These are phyloP conservation scores for Sinhomidia bicolor DNA, from an alignment of 2,888 invertebrate genomes.

Conservation along the genomic window DNA sequence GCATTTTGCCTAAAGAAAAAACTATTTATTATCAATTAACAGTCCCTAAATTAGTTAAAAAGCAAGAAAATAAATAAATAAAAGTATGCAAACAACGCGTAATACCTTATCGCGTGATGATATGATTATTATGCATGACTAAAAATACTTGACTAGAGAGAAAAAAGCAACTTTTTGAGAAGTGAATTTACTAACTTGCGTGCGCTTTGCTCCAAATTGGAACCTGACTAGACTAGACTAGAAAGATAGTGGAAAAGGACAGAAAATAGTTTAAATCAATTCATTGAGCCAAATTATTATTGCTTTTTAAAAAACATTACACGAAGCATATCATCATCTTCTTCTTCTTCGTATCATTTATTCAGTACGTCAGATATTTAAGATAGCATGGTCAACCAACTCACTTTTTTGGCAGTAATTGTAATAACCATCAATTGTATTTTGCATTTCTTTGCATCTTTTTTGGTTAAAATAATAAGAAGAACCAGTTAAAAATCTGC, in stretches of 20 bases:
- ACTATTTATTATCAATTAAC: not conserved
- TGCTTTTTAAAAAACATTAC: not conserved
- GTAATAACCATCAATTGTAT: not conserved
- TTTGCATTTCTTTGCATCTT: not conserved
- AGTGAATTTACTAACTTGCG: not conserved
- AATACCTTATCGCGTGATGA: too few species aligned
- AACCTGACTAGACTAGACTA: not conserved
- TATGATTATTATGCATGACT: not conserved
- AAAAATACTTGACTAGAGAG: too few species aligned
- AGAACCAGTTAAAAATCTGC: not conserved
- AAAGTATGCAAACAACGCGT: not conserved
- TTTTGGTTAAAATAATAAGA: not conserved
- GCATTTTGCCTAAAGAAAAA: conserved; percentile 18
- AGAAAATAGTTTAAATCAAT: not conserved
- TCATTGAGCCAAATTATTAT: conserved; percentile 8
- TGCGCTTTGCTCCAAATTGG: not conserved
- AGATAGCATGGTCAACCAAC: conserved; percentile 1
- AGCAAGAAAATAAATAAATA: not conserved
- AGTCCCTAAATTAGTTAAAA: not conserved
- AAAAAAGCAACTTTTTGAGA: not conserved
- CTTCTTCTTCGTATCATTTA: not conserved
- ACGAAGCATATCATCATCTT: not conserved
- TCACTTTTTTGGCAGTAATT: not conserved
- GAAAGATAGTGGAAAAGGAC: not conserved
- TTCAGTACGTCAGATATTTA: not conserved